Conservation (phyloP, 2,113 vertebrate species). For the Chrysemys picta region DNA sequence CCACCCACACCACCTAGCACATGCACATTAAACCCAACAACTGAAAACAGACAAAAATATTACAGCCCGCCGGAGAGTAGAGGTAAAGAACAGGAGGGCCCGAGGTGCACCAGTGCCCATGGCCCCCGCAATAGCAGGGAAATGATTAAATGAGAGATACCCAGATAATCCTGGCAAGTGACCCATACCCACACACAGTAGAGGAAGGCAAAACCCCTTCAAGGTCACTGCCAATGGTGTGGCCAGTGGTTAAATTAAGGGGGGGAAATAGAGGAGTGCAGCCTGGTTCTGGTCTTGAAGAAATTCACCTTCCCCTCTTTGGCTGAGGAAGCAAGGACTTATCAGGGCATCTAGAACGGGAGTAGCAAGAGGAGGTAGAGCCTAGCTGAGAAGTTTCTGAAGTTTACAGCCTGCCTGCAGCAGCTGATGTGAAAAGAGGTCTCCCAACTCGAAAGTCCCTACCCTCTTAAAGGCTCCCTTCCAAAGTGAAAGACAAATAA, state of each 20-base stretch:
- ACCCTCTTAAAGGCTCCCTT: not conserved
- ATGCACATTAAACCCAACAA: not conserved
- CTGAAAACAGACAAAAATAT: not conserved
- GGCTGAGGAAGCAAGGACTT: not conserved
- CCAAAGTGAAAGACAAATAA: not conserved
- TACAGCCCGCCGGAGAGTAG: not conserved
- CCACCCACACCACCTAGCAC: not conserved
- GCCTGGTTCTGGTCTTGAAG: not conserved
- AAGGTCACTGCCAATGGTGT: not conserved
- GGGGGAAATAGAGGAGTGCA: not conserved
- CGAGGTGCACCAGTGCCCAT: not conserved
- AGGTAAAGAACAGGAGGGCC: not conserved
- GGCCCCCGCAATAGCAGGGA: not conserved
- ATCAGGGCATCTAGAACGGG: not conserved
- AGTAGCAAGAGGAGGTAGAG: not conserved
- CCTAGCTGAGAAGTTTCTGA: not conserved
- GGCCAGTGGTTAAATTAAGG: not conserved
- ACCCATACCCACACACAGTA: not conserved
- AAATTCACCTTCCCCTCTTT: not conserved
- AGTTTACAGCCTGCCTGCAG: not conserved
- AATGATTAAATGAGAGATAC: not conserved
- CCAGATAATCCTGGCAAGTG: not conserved
- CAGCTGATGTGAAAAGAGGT: not conserved
- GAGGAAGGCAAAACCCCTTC: not conserved
- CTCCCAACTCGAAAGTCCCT: not conserved